These are phyloP conservation scores for Apolygus lucorum DNA, from an alignment of 1,140 invertebrate genomes.

Conservation along the genomic window DNA sequence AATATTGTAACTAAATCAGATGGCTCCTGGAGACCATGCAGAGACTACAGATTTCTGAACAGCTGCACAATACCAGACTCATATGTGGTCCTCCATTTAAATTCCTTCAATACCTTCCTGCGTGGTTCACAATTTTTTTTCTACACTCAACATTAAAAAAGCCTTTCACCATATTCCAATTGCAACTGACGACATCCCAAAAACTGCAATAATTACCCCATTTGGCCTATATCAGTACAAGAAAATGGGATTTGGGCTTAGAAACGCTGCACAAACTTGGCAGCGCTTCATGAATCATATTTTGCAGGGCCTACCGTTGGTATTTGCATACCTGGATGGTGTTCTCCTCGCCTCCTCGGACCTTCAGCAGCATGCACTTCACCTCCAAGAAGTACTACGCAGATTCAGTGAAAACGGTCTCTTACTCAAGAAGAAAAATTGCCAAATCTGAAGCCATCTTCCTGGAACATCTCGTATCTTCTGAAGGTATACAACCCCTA, in stretches of 20 bases:
- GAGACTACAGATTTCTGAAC: constrained; percentile 42
- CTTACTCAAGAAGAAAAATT: constrained; percentile 29
- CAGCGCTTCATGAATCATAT: constrained; percentile 31
- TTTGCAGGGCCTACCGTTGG: constrained; percentile 36
- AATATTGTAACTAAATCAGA: constrained; percentile 42
- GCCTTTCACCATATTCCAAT: constrained; percentile 45
- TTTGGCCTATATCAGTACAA: constrained; percentile 29
- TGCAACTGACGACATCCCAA: constrained; percentile 32
- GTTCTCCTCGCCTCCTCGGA: constrained; percentile 41
- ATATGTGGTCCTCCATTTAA: constrained; percentile 39
- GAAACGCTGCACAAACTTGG: constrained; percentile 27
- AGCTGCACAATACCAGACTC: constrained; percentile 37
- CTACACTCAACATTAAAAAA: no score
- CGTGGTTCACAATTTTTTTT: no score
- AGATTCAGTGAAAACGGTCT: constrained; percentile 14
- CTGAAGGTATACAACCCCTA: constrained; percentile 32
- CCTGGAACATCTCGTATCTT: constrained; percentile 35
- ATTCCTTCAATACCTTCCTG: constrained; percentile 38
- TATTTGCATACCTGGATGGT: constrained; percentile 45
- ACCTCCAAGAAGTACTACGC: constrained; percentile 20
- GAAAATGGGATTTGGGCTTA: constrained; percentile 26
- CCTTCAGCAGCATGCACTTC: constrained; percentile 33
- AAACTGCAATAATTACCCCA: constrained; percentile 10
- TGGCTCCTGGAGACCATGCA: constrained; percentile 40
- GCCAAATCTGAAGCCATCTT: constrained; percentile 31